Percentiles rank a stretch among this genome's conserved stretches.
Conservation (phyloP, 1,140 invertebrate genomes). For the Matsumurasca onukii region DNA sequence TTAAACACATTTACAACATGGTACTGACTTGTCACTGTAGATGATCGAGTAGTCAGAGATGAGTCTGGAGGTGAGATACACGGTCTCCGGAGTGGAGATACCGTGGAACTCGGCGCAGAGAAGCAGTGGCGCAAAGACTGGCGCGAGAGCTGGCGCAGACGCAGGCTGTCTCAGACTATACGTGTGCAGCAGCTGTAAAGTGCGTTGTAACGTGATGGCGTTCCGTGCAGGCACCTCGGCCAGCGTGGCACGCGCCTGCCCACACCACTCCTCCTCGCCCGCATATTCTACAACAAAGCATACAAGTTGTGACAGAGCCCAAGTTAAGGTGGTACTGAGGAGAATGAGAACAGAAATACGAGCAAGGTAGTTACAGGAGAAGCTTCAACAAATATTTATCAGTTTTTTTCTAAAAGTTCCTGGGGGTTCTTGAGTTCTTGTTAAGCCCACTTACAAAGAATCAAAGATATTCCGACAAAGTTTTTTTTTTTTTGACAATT, state of each 20-base stretch:
- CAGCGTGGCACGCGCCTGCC: slow-evolving; percentile 33
- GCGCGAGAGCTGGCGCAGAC: slow-evolving; percentile 31
- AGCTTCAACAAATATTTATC: too few species aligned
- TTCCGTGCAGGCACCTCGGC: slow-evolving; percentile 47
- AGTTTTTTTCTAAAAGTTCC: too few species aligned
- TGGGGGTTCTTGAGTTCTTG: too few species aligned
- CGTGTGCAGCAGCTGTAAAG: slow-evolving; percentile 50
- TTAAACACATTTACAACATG: too few species aligned
- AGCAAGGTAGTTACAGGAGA: too few species aligned
- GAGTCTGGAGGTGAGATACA: slow-evolving; percentile 32
- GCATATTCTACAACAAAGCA: slow-evolving; percentile 37
- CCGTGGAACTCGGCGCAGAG: slow-evolving; percentile 28
- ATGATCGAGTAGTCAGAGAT: slow-evolving; percentile 36
- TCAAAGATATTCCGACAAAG: too few species aligned
- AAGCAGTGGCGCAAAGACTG: slow-evolving; percentile 37
- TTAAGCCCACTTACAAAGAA: too few species aligned
- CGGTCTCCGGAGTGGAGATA: slow-evolving; percentile 30
- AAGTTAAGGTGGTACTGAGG: too few species aligned
- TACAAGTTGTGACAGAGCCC: too few species aligned
- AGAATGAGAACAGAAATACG: too few species aligned
- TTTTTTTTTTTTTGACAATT: too few species aligned
- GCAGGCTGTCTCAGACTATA: slow-evolving; percentile 41
- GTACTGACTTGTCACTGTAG: slow-evolving; percentile 38
- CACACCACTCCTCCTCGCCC: slow-evolving; percentile 35
- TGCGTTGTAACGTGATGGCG: slow-evolving; percentile 50